Evolutionary conservation across 2,888 invertebrate genomes (phyloP).

Genomic region (Allolobophora icterica): DNA sequence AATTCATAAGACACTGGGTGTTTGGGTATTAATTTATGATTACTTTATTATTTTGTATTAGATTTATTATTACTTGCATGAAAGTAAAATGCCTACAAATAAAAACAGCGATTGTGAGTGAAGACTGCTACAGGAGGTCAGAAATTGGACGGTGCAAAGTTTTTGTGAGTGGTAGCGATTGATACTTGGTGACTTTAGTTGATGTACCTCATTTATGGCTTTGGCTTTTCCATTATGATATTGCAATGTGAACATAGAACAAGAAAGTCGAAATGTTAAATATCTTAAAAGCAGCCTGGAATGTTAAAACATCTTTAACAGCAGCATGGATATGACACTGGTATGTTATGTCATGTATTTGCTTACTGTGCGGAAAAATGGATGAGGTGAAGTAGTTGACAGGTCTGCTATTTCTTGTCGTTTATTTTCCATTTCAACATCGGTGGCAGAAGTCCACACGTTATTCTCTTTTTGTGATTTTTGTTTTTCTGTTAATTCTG

Average conservation of each 20-base stretch:
- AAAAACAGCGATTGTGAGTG: not conserved
- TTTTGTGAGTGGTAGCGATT: not conserved
- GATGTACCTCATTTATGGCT: not conserved
- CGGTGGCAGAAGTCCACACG: not conserved
- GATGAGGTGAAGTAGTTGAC: not conserved
- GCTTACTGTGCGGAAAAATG: not conserved
- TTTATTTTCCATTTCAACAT: not conserved
- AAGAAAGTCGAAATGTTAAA: not conserved
- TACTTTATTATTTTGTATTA: no score
- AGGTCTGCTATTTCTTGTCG: not conserved
- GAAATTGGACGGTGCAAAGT: not conserved
- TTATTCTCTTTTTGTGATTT: slow-evolving; percentile 17
- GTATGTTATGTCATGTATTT: not conserved
- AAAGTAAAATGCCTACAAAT: not conserved
- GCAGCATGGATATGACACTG: not conserved
- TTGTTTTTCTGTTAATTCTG: not conserved
- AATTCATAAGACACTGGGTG: not conserved
- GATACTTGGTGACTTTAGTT: not conserved
- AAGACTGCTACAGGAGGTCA: not conserved
- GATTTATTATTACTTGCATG: not conserved
- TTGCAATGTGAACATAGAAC: not conserved
- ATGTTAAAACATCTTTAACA: not conserved
- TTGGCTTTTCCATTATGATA: no score
- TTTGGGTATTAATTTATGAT: not conserved
- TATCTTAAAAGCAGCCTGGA: not conserved